phyloP scores from a whole-genome alignment of 2,888 invertebrate genomes.

The Scaptomyza parva region DNA sequence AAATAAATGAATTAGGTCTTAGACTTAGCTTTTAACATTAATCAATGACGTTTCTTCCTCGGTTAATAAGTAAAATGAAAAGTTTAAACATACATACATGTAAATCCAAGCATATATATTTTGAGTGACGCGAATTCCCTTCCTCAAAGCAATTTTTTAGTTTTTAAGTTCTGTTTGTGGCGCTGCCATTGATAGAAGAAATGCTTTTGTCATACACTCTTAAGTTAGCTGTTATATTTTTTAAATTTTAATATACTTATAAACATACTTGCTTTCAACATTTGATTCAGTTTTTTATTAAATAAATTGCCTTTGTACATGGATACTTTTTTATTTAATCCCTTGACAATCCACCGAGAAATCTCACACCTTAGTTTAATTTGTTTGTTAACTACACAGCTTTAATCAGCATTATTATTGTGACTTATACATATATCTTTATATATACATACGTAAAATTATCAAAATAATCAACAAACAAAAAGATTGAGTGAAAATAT shows the following conservation, averaged over 20 bases:
- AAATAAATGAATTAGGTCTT: constrained; percentile 75
- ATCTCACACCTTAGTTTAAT: constrained; percentile 16
- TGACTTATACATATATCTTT: constrained; percentile 9
- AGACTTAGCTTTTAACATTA: constrained; percentile 76
- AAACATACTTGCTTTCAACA: constrained; percentile 28
- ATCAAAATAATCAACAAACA: constrained; percentile 41
- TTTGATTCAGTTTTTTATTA: constrained; percentile 52
- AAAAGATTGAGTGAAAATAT: constrained; percentile 69
- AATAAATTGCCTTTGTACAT: constrained; percentile 69
- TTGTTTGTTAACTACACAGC: constrained; percentile 15
- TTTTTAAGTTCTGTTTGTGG: constrained; percentile 65
- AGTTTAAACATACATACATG: constrained; percentile 13
- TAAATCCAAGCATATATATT: constrained; percentile 19
- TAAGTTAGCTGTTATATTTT: constrained; percentile 76
- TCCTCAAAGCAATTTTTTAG: constrained; percentile 70
- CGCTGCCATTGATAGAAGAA: constrained; percentile 63
- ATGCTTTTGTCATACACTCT: constrained; percentile 77
- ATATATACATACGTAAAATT: constrained; percentile 31
- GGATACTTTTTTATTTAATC: constrained; percentile 30
- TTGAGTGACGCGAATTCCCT: constrained; percentile 36
- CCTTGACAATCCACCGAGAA: constrained; percentile 77
- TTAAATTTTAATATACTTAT: constrained; percentile 45
- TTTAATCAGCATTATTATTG: constrained; percentile 18
- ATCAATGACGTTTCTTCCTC: constrained; percentile 73
- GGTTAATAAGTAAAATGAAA: constrained; percentile 60